Evolutionary conservation across 1,140 invertebrate genomes (phyloP).

Genomic region (Zaprionus ornatus): DNA sequence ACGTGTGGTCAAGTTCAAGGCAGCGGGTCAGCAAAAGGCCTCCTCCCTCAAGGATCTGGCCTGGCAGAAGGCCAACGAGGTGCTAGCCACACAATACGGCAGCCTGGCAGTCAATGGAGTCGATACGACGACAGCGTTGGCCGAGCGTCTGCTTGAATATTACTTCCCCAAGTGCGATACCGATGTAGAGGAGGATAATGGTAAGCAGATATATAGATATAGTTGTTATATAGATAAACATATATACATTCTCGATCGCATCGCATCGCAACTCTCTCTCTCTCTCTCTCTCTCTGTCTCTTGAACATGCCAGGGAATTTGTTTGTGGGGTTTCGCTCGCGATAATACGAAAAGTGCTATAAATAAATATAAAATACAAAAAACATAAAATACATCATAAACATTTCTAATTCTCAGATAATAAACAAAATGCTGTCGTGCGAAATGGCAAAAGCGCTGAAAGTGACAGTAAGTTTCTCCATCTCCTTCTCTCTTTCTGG

Average conservation of each 20-base stretch:
- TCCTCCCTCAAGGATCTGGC: constrained; percentile 87
- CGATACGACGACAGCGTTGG: constrained; percentile 86
- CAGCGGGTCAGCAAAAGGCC: constrained; percentile 86
- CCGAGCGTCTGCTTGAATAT: constrained; percentile 87
- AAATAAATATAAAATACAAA: not conserved
- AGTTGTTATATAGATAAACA: not conserved
- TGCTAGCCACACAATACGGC: constrained; percentile 88
- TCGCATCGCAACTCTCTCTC: not conserved
- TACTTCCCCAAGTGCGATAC: constrained; percentile 87
- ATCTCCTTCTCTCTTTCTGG: not conserved
- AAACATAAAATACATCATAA: constrained; percentile 59
- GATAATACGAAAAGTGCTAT: not conserved
- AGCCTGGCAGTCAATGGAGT: constrained; percentile 87
- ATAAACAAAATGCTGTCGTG: constrained; percentile 82
- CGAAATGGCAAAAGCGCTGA: constrained; percentile 79
- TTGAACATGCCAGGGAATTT: not conserved
- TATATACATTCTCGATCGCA: not conserved
- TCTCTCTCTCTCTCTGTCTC: not conserved
- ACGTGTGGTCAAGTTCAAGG: constrained; percentile 85
- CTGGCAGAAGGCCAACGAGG: constrained; percentile 89
- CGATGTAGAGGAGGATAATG: constrained; percentile 84
- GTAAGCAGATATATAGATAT: constrained; percentile 68
- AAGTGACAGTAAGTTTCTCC: constrained; percentile 77
- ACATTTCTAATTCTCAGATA: constrained; percentile 83
- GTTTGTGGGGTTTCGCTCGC: not conserved